These are phyloP conservation scores for Phyllotreta cruciferae DNA, from an alignment of 2,888 invertebrate genomes.

Conservation along the genomic window DNA sequence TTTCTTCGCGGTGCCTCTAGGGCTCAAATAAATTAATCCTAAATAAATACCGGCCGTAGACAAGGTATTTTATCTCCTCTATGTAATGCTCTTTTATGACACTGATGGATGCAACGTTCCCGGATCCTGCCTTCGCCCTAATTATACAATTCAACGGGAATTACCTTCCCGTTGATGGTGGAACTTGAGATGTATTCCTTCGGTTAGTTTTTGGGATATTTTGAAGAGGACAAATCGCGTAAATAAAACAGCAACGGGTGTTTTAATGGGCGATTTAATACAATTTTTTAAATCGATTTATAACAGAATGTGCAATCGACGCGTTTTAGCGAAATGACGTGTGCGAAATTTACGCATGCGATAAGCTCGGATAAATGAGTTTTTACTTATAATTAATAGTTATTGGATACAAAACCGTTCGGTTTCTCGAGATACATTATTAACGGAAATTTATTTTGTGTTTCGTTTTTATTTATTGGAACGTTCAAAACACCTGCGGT, in stretches of 20 bases:
- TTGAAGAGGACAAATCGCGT: too few relatives aligned
- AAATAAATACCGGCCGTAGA: conserved; percentile 11
- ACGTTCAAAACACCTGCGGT: conserved; percentile 19
- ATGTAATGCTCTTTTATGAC: conserved; percentile 19
- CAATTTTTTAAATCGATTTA: too few relatives aligned
- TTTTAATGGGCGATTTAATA: too few relatives aligned
- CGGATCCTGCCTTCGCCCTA: conserved; percentile 18
- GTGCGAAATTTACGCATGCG: conserved; percentile 12
- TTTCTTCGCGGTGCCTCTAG: too few relatives aligned
- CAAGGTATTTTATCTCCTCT: conserved; percentile 9
- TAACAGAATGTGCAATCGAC: not conserved
- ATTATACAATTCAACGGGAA: conserved; percentile 24
- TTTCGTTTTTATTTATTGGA: not conserved
- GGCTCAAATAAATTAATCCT: conserved; percentile 9
- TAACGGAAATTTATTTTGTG: conserved; percentile 14
- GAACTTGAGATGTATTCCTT: conserved; percentile 12
- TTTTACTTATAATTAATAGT: conserved; percentile 15
- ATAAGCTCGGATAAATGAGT: conserved; percentile 14
- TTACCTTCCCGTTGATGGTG: conserved; percentile 4
- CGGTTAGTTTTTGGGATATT: too few relatives aligned
- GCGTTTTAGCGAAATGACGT: not conserved
- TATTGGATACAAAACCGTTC: conserved; percentile 13
- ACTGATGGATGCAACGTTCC: conserved; percentile 16
- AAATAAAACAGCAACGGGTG: too few relatives aligned
- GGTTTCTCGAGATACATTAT: conserved; percentile 19